Conservation (phyloP, 2,113 vertebrate species). For the Nerophis lumbriciformis region DNA sequence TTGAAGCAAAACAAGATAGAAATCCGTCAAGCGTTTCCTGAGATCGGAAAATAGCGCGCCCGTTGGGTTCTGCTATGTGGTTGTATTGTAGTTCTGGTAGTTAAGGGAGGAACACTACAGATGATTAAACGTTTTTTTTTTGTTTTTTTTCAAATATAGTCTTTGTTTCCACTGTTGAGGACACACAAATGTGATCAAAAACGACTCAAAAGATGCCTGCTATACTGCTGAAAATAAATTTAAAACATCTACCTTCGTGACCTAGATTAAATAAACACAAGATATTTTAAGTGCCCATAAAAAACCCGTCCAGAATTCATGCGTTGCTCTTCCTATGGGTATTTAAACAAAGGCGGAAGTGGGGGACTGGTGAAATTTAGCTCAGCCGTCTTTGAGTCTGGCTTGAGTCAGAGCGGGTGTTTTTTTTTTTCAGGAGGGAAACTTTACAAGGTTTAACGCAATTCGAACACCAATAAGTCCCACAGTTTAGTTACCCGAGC, state of each 20-base stretch:
- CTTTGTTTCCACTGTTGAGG: not conserved
- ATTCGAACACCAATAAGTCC: slow-evolving; percentile 63
- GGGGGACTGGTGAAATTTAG: slow-evolving; percentile 22
- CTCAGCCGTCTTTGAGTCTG: slow-evolving; percentile 26
- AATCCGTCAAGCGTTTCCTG: not conserved
- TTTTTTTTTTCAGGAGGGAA: slow-evolving; percentile 76
- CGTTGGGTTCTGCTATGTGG: not conserved
- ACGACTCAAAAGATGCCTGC: not conserved
- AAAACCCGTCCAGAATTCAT: not conserved
- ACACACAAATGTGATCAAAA: not conserved
- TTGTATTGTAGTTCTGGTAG: not conserved
- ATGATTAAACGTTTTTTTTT: not conserved
- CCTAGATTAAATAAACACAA: rapidly evolving
- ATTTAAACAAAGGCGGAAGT: slow-evolving; percentile 61
- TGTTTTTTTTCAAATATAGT: not conserved
- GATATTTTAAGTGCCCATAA: not conserved
- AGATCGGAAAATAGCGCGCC: not conserved
- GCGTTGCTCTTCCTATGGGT: not conserved
- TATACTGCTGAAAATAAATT: not conserved
- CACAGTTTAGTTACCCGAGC: slow-evolving; percentile 49
- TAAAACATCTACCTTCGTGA: not conserved
- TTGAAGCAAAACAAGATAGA: slow-evolving; percentile 21
- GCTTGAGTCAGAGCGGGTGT: slow-evolving; percentile 71
- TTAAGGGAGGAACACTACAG: not conserved
- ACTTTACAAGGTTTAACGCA: slow-evolving; percentile 74